Conservation (phyloP, 2,888 invertebrate genomes). For the Polymixis flavicincta region DNA sequence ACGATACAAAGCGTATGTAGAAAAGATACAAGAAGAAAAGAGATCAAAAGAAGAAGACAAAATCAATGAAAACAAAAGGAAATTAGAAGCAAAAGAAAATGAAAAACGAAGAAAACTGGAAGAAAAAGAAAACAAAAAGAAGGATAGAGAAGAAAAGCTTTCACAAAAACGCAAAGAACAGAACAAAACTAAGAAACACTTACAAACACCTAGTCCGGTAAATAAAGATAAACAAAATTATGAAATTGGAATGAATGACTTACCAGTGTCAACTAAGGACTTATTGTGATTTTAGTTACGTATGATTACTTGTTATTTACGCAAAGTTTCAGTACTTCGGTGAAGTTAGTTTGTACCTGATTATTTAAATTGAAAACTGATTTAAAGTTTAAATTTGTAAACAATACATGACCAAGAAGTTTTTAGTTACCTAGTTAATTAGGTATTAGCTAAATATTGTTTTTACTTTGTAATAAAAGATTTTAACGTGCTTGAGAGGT, state of each 20-base stretch:
- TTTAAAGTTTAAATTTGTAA: conserved; percentile 1
- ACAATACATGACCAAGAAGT: conserved; percentile 5
- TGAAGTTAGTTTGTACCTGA: conserved; percentile 6
- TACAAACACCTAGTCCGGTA: conserved; percentile 7
- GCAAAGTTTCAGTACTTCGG: conserved; percentile 4
- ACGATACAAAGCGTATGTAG: no score
- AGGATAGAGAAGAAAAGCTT: not conserved
- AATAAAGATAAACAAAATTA: conserved; percentile 6
- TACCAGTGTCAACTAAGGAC: conserved; percentile 1
- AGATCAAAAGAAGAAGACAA: no score
- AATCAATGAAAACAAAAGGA: conserved; percentile 9
- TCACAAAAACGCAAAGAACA: not conserved
- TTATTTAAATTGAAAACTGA: conserved; percentile 5
- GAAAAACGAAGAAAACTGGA: conserved; percentile 18
- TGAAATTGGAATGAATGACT: conserved; percentile 18
- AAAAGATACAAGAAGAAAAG: no score
- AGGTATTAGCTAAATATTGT: not conserved
- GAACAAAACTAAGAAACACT: conserved; percentile 4
- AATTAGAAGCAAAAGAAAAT: conserved; percentile 9
- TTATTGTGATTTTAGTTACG: not conserved
- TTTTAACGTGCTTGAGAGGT: conserved; percentile 2
- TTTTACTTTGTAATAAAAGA: conserved; percentile 3
- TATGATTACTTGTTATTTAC: not conserved
- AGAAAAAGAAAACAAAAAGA: conserved; percentile 14
- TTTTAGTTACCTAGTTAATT: conserved; percentile 7